A percentile compares a stretch with the other conserved stretches of the same genome.
phyloP scores from a whole-genome alignment of 2,113 vertebrate genomes.

The Progne subis region DNA sequence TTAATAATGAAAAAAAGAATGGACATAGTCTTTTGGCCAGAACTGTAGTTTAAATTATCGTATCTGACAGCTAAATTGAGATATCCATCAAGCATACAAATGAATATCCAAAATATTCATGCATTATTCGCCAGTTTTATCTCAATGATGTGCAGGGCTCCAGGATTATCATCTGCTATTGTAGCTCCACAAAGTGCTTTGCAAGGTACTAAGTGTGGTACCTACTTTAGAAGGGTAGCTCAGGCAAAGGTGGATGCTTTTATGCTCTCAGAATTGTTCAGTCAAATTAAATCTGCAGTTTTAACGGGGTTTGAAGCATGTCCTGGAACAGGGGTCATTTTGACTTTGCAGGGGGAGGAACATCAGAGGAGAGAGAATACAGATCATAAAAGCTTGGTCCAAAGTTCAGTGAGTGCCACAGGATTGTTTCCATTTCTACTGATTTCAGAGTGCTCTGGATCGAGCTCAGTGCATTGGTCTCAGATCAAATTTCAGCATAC shows the following conservation, averaged over 20 bases:
- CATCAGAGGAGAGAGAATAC: background rate
- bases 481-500: background rate
- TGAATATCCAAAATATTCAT: constrained; percentile 4
- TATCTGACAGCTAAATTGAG: constrained; percentile 29
- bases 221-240: background rate
- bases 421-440: background rate
- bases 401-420: background rate
- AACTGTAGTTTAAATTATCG: constrained; percentile 15
- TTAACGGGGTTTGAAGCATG: background rate
- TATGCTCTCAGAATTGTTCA: background rate
- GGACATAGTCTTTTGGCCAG: background rate
- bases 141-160: background rate
- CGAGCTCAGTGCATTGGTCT: background rate
- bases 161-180: background rate
- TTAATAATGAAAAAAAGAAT: background rate
- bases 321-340: background rate
- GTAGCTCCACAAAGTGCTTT: background rate
- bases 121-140: background rate
- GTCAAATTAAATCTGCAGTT: background rate
- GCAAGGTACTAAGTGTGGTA: background rate
- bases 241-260: background rate
- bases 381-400: background rate
- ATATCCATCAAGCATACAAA: background rate
- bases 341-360: background rate
- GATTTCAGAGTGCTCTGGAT: background rate